Conservation (phyloP, 2,888 invertebrate species). For the Hypomecis atomaria region DNA sequence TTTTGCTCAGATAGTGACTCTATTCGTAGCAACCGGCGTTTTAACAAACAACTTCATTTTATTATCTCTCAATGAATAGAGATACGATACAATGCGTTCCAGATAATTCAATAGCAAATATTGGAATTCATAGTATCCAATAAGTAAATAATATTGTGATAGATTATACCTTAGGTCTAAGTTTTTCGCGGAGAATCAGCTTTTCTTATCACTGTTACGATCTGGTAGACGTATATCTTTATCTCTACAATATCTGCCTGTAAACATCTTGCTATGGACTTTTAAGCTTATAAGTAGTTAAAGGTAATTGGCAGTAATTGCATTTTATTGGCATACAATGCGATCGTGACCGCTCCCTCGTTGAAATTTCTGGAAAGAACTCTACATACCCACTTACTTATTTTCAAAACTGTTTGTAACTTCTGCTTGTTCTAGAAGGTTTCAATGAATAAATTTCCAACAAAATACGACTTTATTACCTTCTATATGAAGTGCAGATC, state of each 20-base stretch:
- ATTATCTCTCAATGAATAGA: slow-evolving; percentile 4
- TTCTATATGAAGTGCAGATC: slow-evolving; percentile 14
- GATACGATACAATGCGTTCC: slow-evolving; percentile 2
- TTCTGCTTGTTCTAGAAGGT: slow-evolving; percentile 17
- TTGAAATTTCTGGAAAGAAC: no score
- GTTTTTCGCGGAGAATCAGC: no score
- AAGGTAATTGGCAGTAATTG: no score
- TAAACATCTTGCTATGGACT: no score
- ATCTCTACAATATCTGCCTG: no score
- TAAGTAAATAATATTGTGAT: no score
- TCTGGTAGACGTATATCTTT: no score
- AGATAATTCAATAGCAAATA: background rate
- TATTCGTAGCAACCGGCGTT: background rate
- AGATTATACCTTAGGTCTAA: no score
- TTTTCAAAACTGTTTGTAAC: background rate
- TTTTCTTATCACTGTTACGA: no score
- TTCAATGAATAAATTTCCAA: slow-evolving; percentile 17
- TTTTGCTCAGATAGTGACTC: background rate
- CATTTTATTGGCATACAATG: no score
- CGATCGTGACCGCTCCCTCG: no score
- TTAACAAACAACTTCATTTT: background rate
- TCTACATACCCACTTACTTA: background rate
- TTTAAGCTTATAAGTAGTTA: no score
- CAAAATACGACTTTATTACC: slow-evolving; percentile 4
- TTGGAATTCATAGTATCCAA: background rate